Percentiles rank a stretch among this genome's conserved stretches.
Conservation (phyloP, 2,888 invertebrate species). For the Cryptosula pallasiana region DNA sequence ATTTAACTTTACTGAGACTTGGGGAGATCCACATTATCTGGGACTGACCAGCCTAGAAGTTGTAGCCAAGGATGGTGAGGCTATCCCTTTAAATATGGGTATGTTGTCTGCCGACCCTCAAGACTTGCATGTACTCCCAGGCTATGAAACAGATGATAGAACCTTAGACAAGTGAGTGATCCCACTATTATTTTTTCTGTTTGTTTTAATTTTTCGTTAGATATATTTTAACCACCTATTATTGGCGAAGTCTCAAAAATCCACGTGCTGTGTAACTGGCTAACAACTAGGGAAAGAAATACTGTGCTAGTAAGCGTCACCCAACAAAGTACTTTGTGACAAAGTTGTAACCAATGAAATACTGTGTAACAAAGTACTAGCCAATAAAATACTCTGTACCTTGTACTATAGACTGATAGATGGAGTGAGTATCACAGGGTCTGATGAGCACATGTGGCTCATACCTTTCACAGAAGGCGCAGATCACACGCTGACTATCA, state of each 20-base stretch:
- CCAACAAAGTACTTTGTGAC: too few species aligned
- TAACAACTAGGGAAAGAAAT: too few species aligned
- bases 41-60: slow-evolving; percentile 56
- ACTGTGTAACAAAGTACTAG: too few species aligned
- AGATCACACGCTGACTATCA: slow-evolving; percentile 41
- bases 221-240: too few species aligned
- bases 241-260: too few species aligned
- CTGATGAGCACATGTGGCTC: slow-evolving; percentile 61
- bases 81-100: slow-evolving; percentile 40
- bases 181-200: too few species aligned
- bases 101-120: slow-evolving; percentile 56
- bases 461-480: slow-evolving; percentile 45
- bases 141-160: slow-evolving; percentile 48
- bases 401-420: slow-evolving; percentile 61
- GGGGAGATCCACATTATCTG: slow-evolving; percentile 55
- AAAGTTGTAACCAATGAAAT: too few species aligned
- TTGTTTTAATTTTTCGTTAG: too few species aligned
- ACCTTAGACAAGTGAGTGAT: slow-evolving; percentile 52
- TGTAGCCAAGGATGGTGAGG: slow-evolving; percentile 50
- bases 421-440: slow-evolving; percentile 65
- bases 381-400: too few species aligned
- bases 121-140: slow-evolving; percentile 45
- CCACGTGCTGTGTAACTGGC: too few species aligned
- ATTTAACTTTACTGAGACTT: slow-evolving; percentile 54
- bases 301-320: too few species aligned